These are phyloP conservation scores for Ploceus nigricollis DNA, from an alignment of 2,113 vertebrate species.

Conservation along the genomic window DNA sequence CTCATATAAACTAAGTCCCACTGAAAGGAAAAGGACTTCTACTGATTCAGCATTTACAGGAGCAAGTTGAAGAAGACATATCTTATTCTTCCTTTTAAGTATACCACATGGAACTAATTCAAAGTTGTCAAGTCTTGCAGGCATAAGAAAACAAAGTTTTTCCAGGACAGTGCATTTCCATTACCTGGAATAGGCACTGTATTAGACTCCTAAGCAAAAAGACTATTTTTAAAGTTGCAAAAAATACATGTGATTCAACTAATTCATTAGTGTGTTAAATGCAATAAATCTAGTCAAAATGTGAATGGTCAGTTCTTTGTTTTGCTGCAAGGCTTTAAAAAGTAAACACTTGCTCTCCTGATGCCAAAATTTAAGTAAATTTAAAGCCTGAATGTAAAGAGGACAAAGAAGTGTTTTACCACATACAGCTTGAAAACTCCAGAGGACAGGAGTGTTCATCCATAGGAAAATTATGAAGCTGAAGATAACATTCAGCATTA, in stretches of 20 bases:
- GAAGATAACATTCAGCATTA: slow-evolving; percentile 98
- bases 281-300: background rate
- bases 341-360: background rate
- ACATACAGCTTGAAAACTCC: slow-evolving; percentile 99
- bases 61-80: background rate
- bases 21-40: background rate
- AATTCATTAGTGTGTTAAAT: background rate
- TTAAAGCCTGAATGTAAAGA: background rate
- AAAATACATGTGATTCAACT: background rate
- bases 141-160: background rate
- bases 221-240: background rate
- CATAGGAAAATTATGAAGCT: slow-evolving; percentile 99
- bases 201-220: background rate
- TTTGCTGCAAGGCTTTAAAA: background rate
- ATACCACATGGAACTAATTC: background rate
- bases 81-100: background rate
- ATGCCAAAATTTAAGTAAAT: background rate
- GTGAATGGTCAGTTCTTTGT: background rate
- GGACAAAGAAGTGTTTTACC: slow-evolving; percentile 26
- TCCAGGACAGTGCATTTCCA: background rate
- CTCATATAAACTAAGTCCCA: background rate
- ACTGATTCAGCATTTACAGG: background rate
- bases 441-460: slow-evolving; percentile 96
- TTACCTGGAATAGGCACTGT: background rate
- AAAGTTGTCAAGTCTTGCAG: background rate